Base-by-base conservation (phyloP, 2,888 invertebrate species). In the Hypsopygia costalis region DNA sequence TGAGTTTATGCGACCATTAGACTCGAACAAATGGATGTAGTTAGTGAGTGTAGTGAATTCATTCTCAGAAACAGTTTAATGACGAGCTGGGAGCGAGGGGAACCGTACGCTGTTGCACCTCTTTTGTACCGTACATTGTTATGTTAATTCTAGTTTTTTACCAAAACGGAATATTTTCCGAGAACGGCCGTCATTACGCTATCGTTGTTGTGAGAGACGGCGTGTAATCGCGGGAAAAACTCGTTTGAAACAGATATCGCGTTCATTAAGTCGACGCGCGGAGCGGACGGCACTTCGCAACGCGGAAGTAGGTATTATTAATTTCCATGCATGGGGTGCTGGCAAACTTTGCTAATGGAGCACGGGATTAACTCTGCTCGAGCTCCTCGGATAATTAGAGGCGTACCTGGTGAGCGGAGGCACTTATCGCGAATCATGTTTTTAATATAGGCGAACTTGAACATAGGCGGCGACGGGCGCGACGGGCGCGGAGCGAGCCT, bases 331-430 rank as follows among this genome's bases (percentile, higher is more conserved):
- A 22, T 33, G 33, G 25, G 49, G 20, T 41, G 46, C 4, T 43
- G 27, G 47, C 44, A 43, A 61, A 62, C 51, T 62, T 63, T 43
- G 51, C 56, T 72, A 71, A 72, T 69, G 65, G 47, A 66, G 64
- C 56, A 50, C 41, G 55, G 43, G 55, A 66, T 51, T 49, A 50
- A 46, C 47, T 43, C 30, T 21, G 11, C 30, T 21, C 32, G 5
- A 7, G 29, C 10, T n/a, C 29, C 29, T 31, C 16, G 4, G 16
- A 1, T 11, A 11, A 8, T 11, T 31, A 11, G 1, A 11, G 11
- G 11, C 3, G 11, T 7, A 1, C 1, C 1, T 31, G 10, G 7
- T 11, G 11, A 1, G n/a, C 25, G 16, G 16, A 2, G 16, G n/a
- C 25, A 25, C 25, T 5, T 25, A 10, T 11, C 31, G 33, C 32